Base-by-base conservation (phyloP, 2,888 invertebrate genomes). In the Cremastinae sp. region DNA sequence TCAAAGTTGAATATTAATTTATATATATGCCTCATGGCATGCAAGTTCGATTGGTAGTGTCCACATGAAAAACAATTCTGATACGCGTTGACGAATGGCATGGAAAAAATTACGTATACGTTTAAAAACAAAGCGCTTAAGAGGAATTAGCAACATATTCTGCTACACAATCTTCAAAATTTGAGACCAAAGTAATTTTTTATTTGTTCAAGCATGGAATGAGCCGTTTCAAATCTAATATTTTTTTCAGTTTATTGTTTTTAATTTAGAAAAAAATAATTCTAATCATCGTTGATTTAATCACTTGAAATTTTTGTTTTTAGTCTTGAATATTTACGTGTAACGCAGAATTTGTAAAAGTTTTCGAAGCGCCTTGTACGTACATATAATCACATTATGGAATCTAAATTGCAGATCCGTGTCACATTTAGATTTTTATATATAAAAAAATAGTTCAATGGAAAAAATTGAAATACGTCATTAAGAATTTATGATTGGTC, bases 371-470 rank as follows among this genome's bases (percentile, higher is more conserved):
- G 28, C 28, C 2, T 5, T 5, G 28, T 3, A 55, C 35, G 12
- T 49, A 12, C 20, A 18, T 35, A 66, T 69, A 62, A 69, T 64
- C 65, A 47, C 59, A 59, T 58, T 39, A 51, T 47, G 51, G 16
- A 72, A 62, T 37, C 35, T 55, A 81, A 78, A 82, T 81, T 81
- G 81, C 78, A 73, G 74, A 51, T 81, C 81, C 84, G 66, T 79
- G 82, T 82, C 76, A 78, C 80, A 82, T 74, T 82, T 84, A 82
- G 79, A 85, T 84, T 87, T 49, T 86, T 87, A 83, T 78, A 78
- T 83, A 82, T 82, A 75, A 71, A 71, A 75, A 81, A 81, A 74
- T 59, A 80, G 78, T 7, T 79, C 71, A 74, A 79, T 80, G 78
- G 75, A 68, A 83, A 79, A 80, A 35, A 74, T 70, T 78, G 80